Conservation (phyloP, 2,797 vertebrate genomes). For the Catostomus latipinnis region DNA sequence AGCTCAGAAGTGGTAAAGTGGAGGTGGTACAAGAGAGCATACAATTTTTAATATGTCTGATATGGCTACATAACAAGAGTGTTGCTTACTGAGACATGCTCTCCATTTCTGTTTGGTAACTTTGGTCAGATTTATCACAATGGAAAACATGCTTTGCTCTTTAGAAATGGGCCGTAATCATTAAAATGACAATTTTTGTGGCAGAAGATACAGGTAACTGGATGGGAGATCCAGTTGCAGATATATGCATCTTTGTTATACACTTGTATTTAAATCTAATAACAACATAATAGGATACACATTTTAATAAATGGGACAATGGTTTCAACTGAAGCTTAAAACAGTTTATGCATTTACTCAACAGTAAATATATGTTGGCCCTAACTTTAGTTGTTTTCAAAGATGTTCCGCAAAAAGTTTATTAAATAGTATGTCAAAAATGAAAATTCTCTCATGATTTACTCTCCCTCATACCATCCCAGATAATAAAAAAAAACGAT, state of each 20-base stretch:
- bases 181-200: background rate
- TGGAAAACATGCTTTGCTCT: too few species aligned
- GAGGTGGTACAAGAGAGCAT: background rate
- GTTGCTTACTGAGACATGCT: too few species aligned
- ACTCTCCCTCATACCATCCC: too few species aligned
- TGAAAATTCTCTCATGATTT: too few species aligned
- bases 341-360: background rate
- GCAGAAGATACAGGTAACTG: background rate
- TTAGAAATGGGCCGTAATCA: too few species aligned
- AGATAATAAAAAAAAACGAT: too few species aligned
- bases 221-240: background rate
- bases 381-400: background rate
- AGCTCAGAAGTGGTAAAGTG: constrained; percentile 1
- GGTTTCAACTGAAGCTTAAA: constrained; percentile 20
- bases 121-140: background rate
- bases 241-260: constrained; percentile 45
- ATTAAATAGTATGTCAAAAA: background rate
- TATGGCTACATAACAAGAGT: too few species aligned
- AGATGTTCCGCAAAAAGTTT: background rate
- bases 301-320: background rate
- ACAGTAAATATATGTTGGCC: background rate
- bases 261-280: background rate
- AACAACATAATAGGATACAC: too few species aligned
- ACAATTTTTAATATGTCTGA: background rate
- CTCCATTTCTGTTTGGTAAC: background rate